Base-by-base conservation (phyloP, 1,140 invertebrate species). In the Gerris buenoi region DNA sequence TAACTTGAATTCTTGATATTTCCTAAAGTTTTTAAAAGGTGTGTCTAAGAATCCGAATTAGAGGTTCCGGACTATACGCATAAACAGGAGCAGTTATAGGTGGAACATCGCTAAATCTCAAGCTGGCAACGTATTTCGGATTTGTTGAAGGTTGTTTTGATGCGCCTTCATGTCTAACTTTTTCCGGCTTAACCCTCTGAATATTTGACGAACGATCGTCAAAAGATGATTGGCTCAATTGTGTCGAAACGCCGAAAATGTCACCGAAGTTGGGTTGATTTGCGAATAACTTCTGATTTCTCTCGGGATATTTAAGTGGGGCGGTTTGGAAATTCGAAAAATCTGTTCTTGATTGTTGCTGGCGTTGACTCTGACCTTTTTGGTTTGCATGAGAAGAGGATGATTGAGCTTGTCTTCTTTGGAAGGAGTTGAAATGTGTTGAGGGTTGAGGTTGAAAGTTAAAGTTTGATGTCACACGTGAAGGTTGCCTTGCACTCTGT, bases 21-120 rank as follows among this genome's bases (percentile, higher is more conserved):
- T n/a, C n/a, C n/a, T n/a, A 46, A 46, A 46, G 18, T 46, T 10
- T 46, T 46, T 46, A 46, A 10, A 46, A 46, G 18, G 18, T 18
- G 5, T 46, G 33, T 33, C 67, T 70, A 28, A 73, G 65, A 46
- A 73, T 68, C 2, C 72, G 57, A n/a, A 71, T 64, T 14, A 73
- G 63, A 2, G 72, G 71, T 1, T 65, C 59, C n/a, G 67, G 68
- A 33, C 66, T 68, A 66, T 72, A 74, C 18, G 72, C 60, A 68
- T 73, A 73, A 67, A 73, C 67, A 5, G 73, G 73, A 29, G 71
- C 68, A 2, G 65, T 46, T 63, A 74, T 72, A 3, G 73, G 73
- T 28, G 71, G 68, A 0, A 73, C 73, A 46, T 74, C 73, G n/a
- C 68, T 67, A 67, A 72, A 73, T 63, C 71, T 71, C 22, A 74